These are phyloP conservation scores for Diaperis boleti DNA, from an alignment of 2,888 invertebrate species.

Conservation along the genomic window DNA sequence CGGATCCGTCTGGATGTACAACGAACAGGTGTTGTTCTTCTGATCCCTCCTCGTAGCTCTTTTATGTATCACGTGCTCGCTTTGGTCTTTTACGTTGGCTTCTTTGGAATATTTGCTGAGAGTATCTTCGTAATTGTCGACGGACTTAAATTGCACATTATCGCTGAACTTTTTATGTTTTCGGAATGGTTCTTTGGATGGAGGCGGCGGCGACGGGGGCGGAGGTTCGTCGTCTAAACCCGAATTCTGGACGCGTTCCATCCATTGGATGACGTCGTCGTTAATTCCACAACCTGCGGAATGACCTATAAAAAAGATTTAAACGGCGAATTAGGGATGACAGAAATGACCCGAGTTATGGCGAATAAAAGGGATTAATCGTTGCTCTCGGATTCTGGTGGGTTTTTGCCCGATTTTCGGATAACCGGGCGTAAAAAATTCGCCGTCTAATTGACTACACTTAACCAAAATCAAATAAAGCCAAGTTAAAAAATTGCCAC, in stretches of 20 bases:
- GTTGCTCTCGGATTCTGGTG: too few species aligned
- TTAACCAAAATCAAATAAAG: background rate
- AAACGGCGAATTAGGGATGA: too few species aligned
- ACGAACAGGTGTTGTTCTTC: constrained; percentile 90
- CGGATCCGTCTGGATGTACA: constrained; percentile 98
- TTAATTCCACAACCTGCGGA: constrained; percentile 90
- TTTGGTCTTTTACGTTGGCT: constrained; percentile 71
- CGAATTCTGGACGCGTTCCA: constrained; percentile 89
- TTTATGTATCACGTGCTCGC: constrained; percentile 53
- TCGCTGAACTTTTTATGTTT: constrained; percentile 48
- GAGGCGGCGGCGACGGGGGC: constrained; percentile 55
- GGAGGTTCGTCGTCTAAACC: constrained; percentile 71
- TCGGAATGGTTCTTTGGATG: constrained; percentile 38
- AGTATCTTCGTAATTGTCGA: constrained; percentile 64
- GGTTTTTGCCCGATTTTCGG: too few species aligned
- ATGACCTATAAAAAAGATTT: constrained; percentile 74
- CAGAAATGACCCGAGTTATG: too few species aligned
- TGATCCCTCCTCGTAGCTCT: constrained; percentile 74
- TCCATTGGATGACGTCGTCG: constrained; percentile 90
- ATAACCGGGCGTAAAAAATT: too few species aligned
- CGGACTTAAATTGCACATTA: constrained; percentile 25
- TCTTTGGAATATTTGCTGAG: constrained; percentile 84
- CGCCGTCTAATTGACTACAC: background rate
- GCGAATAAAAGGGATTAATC: too few species aligned
- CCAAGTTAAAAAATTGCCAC: too few species aligned